Base-by-base conservation (phyloP, 2,888 invertebrate genomes). In the Xestobium rufovillosum region DNA sequence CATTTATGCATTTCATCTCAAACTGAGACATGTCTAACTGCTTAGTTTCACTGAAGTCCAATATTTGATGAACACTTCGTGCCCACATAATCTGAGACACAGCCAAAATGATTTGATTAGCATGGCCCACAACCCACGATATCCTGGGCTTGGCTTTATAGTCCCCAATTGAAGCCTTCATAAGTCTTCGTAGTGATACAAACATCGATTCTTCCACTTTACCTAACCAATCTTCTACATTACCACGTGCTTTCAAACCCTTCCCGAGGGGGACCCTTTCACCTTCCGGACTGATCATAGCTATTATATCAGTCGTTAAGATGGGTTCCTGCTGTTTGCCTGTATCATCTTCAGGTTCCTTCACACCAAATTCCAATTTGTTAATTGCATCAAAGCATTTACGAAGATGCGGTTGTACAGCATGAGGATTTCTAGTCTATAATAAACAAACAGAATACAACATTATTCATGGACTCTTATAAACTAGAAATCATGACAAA, bases 51-150 rank as follows among this genome's bases (percentile, higher is more conserved):
- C 39, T 34, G 3, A 39, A 57, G 26, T 80, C 79, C 10, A 89
- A 72, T 49, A 87, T 78, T 39, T 71, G 68, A 48, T 89, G 87
- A 2, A 92, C 83, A 11, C 80, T 78, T 50, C 73, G 70, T 0
- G 88, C 83, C 92, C 92, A 92, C 75, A 86, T 86, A 48, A 90
- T 81, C 68, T 92, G 91, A 0, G 88, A 87, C 0, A 90, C 86
- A 0, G 88, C 80, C 30, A 92, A 64, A 2, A 89, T 76, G 14
- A 91, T 75, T 76, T 88, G 87, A 45, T 83, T 84, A 4, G 83
- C 72, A 63, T 85, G 83, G 28, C 70, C 56, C 29, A 74, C 65
- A 3, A 90, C 78, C 85, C 91, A 90, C 31, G 76, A 71, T 9
- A 78, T 76, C 31, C 88, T 71, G 1, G 75, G 68, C 25, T 74